Conservation (phyloP, 2,113 vertebrate species). For the Burhinus oedicnemus region DNA sequence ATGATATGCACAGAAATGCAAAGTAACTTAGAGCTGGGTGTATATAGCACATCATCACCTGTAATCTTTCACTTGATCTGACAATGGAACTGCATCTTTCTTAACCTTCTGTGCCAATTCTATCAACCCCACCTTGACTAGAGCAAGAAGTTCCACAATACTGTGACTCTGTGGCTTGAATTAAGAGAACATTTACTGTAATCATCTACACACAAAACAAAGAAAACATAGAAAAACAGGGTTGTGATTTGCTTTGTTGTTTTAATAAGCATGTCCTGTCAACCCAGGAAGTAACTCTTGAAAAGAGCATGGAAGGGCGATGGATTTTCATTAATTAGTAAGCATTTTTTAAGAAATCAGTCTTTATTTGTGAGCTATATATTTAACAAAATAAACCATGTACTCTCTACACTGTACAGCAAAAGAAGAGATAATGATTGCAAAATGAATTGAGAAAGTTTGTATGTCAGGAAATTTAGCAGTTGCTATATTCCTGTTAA, state of each 20-base stretch:
- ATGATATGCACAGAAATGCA: neutral
- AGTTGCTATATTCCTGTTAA: neutral
- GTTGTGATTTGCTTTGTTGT: neutral
- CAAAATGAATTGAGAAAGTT: neutral
- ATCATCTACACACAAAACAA: neutral
- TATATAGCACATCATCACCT: neutral
- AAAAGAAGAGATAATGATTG: neutral
- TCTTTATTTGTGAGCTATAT: neutral
- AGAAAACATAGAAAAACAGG: neutral
- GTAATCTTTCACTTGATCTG: neutral
- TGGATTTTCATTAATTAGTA: neutral
- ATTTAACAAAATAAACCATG: neutral
- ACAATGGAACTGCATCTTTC: neutral
- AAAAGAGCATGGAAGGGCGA: neutral
- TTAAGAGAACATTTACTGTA: neutral
- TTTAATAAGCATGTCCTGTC: neutral
- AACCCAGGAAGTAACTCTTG: neutral
- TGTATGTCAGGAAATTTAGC: neutral
- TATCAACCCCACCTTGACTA: neutral
- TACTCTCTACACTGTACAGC: neutral
- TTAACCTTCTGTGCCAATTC: neutral
- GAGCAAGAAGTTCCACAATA: neutral
- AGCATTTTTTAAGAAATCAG: neutral
- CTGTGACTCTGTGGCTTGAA: neutral
- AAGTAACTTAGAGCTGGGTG: neutral